Percentiles rank a stretch among this genome's conserved stretches.
phyloP scores from a whole-genome alignment of 2,797 vertebrate species.

The Phataginus tetradactyla region DNA sequence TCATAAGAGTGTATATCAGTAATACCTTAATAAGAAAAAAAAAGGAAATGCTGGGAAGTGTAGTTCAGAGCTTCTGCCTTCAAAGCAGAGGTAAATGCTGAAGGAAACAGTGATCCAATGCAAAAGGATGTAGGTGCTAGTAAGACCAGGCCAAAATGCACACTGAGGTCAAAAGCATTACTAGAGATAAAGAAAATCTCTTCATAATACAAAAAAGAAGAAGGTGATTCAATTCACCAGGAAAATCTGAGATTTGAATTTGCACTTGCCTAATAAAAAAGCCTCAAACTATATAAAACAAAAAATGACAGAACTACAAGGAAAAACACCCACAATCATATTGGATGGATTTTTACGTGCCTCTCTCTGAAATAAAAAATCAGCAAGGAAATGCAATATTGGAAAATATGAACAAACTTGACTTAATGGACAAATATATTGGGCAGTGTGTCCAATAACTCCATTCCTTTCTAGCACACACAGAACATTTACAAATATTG shows the following conservation, averaged over 20 bases:
- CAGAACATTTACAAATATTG: background rate
- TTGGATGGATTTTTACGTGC: background rate
- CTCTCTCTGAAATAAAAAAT: background rate
- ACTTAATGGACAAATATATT: background rate
- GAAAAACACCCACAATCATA: background rate
- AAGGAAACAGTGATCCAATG: background rate
- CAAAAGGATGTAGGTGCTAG: background rate
- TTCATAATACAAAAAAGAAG: background rate
- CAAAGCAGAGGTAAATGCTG: background rate
- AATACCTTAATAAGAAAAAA: too few species aligned
- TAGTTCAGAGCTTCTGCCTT: background rate
- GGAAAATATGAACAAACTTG: background rate
- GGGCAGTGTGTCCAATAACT: background rate
- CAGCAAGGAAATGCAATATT: background rate
- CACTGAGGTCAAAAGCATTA: background rate
- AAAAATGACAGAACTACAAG: background rate
- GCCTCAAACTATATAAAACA: background rate
- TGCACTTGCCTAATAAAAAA: constrained; percentile 11
- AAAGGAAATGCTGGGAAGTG: background rate
- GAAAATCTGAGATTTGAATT: background rate
- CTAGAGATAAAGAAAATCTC: background rate
- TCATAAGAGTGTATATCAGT: too few species aligned
- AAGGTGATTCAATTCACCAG: background rate
- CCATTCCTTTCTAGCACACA: background rate
- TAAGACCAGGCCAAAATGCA: background rate